Evolutionary conservation across 2,888 invertebrate species (phyloP), one percentile per base, ranked within the genome.

Genomic region (Brassicogethes aeneus): DNA sequence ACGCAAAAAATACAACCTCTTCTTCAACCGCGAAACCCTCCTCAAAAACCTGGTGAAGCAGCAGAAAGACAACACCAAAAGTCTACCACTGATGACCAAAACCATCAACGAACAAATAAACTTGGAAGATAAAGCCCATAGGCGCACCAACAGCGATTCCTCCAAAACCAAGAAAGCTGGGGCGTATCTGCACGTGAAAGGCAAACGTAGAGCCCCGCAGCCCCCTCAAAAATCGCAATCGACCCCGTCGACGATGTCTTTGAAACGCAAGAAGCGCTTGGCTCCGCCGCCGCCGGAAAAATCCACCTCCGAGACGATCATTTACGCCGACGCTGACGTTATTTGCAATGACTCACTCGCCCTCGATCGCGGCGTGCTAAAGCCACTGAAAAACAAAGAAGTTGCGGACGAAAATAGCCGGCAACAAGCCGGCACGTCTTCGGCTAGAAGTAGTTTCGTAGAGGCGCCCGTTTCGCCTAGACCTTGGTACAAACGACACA

Each of bases 131-230:
- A 47, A 64, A 37, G 70, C 71, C 23, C 70, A 72, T 47, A 68
- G 79, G 33, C 69, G 79, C 52, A 76, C 78, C 15, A 71, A 73
- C n/a, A 81, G 79, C 57, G 80, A 80, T 65, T 71, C 72, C 12
- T 72, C 75, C 15, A 73, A 74, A 49, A 74, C 74, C 44, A 73
- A 75, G 35, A 74, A 74, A 48, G 72, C 77, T 7, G 75, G 76
- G 2, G 67, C 70, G 2, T 72, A 71, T 52, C 62, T 71, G 15
- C 82, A 85, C 68, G 85, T 85, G 1, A 83, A 82, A 50, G 85
- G 85, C 15, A 86, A 86, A 62, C 68, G 85, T 37, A 77, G 76
- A 56, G 85, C 85, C 0, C 85, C 85, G 0, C 75, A 73, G 48
- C 85, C 85, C 3, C 85, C 84, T 1, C 85, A 84, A 1, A 32